Base-by-base conservation (phyloP, 2,113 vertebrate genomes). In the Glaucidium brasilianum region DNA sequence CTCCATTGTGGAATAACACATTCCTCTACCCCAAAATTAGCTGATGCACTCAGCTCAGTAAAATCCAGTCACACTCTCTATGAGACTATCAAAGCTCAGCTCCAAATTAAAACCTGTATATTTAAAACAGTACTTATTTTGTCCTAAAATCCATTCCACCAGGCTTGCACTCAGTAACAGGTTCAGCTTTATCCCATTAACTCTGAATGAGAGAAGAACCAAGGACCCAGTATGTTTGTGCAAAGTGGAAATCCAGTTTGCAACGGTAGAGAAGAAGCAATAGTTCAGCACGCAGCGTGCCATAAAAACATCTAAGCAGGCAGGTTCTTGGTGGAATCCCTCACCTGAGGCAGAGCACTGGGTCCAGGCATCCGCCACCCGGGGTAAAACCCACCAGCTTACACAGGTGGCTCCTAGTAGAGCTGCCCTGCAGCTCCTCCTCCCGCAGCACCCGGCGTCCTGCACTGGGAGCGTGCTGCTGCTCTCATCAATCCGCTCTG, bases 211-310 rank as follows among this genome's bases (percentile, higher is more conserved):
- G 37, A 60, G 56, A 34, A 34, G 60, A 35, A 52, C 30, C 30
- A 52, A 21, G 22, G 15, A 39, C 29, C 15, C 35, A 26, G 12
- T 21, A 27, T 12, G 13, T 41, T 41, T 52, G 5, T 41, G 47
- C 8, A 9, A 50, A 52, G 22, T 16, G 23, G 64, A 64, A 64
- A 64, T 41, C 35, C 20, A 52, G 35, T 64, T 52, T 52, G 47
- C 35, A 52, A 35, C 47, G 34, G 49, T 52, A 45, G 4, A 4
- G 37, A 43, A 43, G 45, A 25, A 77, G 74, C 2, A 7, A 50
- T 32, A 45, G 58, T 52, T 64, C 1, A 3, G 52, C 59, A 52
- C 1, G 1, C 23, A 26, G 29, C 4, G 2, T 3, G 22, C 45
- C 5, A 1, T 52, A 52, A 63, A 29, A 59, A 20, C 35, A 32